A percentile compares a stretch with the other conserved stretches of the same genome.
phyloP scores from a whole-genome alignment of 2,797 vertebrate genomes.

The Enteromius radiatus region DNA sequence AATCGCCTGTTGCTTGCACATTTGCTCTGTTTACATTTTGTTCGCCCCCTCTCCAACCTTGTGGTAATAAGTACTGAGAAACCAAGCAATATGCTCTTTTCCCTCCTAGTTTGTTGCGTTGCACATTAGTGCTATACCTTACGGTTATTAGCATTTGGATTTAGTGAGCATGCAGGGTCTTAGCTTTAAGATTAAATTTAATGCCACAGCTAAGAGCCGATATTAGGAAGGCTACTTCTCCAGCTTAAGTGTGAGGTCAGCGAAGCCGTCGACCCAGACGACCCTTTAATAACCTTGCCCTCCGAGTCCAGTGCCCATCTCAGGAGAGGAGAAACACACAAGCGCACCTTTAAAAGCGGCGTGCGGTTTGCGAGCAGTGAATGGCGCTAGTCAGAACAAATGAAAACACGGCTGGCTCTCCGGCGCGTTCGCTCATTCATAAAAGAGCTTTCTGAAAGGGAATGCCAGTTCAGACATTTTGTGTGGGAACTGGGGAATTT shows the following conservation, averaged over 20 bases:
- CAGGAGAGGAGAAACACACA: constrained; percentile 19
- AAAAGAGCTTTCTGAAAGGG: constrained; percentile 62
- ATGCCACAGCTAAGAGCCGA: constrained; percentile 2
- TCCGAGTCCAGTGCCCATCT: constrained; percentile 3
- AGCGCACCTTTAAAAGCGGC: constrained; percentile 31
- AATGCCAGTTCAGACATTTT: constrained; percentile 63
- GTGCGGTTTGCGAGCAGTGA: constrained; percentile 41
- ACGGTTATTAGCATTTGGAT: constrained; percentile 15
- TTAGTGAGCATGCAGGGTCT: constrained; percentile 20
- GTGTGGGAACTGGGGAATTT: constrained; percentile 62
- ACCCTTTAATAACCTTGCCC: constrained; percentile 53
- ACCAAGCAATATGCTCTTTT: background rate
- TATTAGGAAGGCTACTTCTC: constrained; percentile 38
- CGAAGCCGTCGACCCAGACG: constrained; percentile 30
- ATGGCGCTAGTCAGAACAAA: constrained; percentile 52
- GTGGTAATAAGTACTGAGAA: background rate
- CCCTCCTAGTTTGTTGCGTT: background rate
- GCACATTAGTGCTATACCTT: constrained; percentile 11
- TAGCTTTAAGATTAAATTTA: constrained; percentile 40
- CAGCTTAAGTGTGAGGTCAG: constrained; percentile 46
- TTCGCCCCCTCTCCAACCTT: background rate
- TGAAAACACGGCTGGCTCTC: constrained; percentile 50
- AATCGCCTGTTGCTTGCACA: background rate
- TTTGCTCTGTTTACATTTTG: constrained; percentile 31
- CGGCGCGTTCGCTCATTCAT: constrained; percentile 58